phyloP scores from a whole-genome alignment of 2,888 invertebrate genomes.

The Eurois occulta region DNA sequence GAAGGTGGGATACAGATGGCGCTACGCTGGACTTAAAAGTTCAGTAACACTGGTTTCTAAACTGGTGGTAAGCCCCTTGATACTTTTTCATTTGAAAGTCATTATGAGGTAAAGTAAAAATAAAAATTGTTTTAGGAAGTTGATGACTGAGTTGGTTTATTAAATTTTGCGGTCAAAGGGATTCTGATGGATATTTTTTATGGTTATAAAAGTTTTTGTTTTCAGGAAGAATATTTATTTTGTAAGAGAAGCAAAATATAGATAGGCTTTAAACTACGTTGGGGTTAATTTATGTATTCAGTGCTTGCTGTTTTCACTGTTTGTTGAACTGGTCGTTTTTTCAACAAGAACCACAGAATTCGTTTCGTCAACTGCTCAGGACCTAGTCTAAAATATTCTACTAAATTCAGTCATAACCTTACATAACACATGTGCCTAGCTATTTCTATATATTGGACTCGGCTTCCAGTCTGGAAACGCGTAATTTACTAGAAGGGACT shows the following conservation, averaged over 20 bases:
- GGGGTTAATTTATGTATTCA: not conserved
- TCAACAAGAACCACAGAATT: not conserved
- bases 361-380: not conserved
- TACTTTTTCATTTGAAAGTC: slow-evolving; percentile 50
- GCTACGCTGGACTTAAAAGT: not conserved
- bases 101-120: slow-evolving; percentile 47
- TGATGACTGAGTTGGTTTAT: slow-evolving; percentile 47
- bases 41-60: not conserved
- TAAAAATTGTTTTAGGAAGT: slow-evolving; percentile 49
- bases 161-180: slow-evolving; percentile 33
- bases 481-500: not conserved
- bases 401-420: not conserved
- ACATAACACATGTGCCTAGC: not conserved
- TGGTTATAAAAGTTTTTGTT: slow-evolving; percentile 6
- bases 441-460: not conserved
- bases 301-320: not conserved
- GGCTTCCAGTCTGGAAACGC: not conserved
- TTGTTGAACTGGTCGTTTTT: not conserved
- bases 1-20: no score
- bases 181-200: slow-evolving; percentile 7
- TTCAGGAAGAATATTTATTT: not conserved
- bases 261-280: not conserved
- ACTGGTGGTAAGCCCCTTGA: not conserved
- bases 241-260: not conserved
- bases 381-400: not conserved